These are phyloP conservation scores for Podarcis raffonei DNA, from an alignment of 2,113 vertebrate genomes.

Conservation along the genomic window DNA sequence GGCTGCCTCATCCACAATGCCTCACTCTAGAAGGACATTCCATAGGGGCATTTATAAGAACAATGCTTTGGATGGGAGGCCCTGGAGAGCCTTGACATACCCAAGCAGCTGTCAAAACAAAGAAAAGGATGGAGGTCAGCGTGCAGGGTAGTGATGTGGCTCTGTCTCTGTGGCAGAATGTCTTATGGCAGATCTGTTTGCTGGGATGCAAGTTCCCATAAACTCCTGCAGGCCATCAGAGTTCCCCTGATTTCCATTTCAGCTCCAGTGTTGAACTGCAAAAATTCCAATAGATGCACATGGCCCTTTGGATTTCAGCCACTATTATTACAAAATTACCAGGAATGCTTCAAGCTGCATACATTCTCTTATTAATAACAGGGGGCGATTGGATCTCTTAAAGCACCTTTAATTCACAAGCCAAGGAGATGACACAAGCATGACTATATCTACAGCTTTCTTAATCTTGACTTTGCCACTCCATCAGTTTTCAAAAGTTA, in stretches of 20 bases:
- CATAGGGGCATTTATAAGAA: too few relatives aligned
- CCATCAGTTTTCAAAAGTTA: conserved; percentile 58
- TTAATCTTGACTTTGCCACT: conserved; percentile 55
- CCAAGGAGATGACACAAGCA: conserved; percentile 56
- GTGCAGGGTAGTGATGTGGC: too few relatives aligned
- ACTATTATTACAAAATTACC: conserved; percentile 22
- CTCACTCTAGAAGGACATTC: too few relatives aligned
- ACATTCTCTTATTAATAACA: conserved; percentile 9
- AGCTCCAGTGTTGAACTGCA: too few relatives aligned
- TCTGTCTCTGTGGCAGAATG: too few relatives aligned
- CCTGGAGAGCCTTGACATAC: too few relatives aligned
- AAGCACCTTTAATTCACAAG: conserved; percentile 53
- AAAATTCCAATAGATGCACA: neutral
- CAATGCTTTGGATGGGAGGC: too few relatives aligned
- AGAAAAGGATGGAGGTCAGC: too few relatives aligned
- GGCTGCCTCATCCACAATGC: too few relatives aligned
- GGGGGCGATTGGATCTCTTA: neutral
- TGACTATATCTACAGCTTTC: conserved; percentile 57
- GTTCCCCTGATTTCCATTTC: too few relatives aligned
- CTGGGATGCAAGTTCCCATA: neutral
- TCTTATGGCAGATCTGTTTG: too few relatives aligned
- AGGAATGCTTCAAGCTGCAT: neutral
- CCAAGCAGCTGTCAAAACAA: too few relatives aligned
- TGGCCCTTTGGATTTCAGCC: neutral
- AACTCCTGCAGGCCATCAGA: neutral